Conservation (phyloP, 2,888 invertebrate genomes). For the Adelognathus sp. region DNA sequence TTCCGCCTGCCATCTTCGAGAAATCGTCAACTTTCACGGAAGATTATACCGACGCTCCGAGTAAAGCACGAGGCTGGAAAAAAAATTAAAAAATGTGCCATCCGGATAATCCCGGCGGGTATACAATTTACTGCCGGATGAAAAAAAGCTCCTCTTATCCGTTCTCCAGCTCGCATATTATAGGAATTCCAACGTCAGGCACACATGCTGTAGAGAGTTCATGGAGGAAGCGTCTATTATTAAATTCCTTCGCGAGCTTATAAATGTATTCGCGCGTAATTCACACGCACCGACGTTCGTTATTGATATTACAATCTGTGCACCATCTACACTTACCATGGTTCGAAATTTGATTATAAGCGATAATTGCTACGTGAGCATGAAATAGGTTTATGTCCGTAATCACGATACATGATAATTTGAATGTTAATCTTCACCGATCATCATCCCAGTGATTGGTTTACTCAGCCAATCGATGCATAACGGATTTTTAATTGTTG, state of each 20-base stretch:
- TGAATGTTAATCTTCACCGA: no score
- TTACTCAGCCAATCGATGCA: no score
- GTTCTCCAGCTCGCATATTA: not conserved
- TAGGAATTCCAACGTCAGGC: not conserved
- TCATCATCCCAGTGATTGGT: no score
- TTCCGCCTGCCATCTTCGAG: not conserved
- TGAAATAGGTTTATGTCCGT: no score
- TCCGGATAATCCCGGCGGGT: constrained; percentile 20
- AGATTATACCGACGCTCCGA: constrained; percentile 9
- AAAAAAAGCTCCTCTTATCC: constrained; percentile 6
- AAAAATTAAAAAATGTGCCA: constrained; percentile 12
- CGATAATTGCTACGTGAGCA: no score
- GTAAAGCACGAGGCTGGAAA: not conserved
- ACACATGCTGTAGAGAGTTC: not conserved
- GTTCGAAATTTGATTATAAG: no score
- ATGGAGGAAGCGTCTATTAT: constrained; percentile 22
- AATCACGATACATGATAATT: no score
- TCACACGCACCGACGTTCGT: no score
- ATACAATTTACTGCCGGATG: constrained; percentile 32
- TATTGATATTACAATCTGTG: no score
- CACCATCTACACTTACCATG: no score
- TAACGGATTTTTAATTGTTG: no score
- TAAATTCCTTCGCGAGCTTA: constrained; percentile 4
- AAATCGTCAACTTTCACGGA: constrained; percentile 28
- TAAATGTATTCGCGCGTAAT: no score